Conservation (phyloP, 2,888 invertebrate genomes). For the Hemistola chrysoprasaria region DNA sequence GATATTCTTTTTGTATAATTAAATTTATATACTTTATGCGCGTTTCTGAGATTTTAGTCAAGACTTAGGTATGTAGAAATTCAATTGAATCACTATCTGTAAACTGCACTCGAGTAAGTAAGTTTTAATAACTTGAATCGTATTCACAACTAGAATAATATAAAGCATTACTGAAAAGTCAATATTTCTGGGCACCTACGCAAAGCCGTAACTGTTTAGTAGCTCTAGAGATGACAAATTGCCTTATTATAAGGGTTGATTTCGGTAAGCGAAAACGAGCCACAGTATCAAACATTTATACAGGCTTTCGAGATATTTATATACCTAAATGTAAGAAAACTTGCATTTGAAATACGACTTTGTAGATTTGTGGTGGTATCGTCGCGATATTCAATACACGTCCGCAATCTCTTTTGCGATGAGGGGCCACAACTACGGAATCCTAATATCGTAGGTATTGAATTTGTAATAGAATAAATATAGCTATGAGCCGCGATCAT, state of each 20-base stretch:
- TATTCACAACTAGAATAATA: no score
- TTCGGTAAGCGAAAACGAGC: background rate
- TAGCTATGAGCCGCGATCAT: conserved; percentile 16
- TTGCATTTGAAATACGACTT: conserved; percentile 37
- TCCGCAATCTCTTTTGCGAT: conserved; percentile 62
- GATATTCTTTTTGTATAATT: conserved; percentile 1
- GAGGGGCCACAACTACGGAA: conserved; percentile 42
- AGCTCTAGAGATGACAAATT: conserved; percentile 1
- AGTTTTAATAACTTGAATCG: no score
- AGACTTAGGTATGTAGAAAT: no score
- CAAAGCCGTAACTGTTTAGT: conserved; percentile 5
- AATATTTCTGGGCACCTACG: conserved; percentile 5
- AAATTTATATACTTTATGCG: no score
- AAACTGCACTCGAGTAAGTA: no score
- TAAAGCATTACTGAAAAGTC: background rate
- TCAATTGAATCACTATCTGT: no score
- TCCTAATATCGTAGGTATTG: conserved; percentile 40
- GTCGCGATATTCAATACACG: conserved; percentile 55
- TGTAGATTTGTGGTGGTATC: conserved; percentile 40
- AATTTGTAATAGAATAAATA: conserved; percentile 37
- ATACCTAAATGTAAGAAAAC: conserved; percentile 11
- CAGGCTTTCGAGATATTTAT: conserved; percentile 6
- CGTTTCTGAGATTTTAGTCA: no score
- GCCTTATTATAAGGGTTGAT: conserved; percentile 6
- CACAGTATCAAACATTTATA: background rate